A percentile compares a stretch with the other conserved stretches of the same genome.
Conservation (phyloP, 2,113 vertebrate species). For the Xiphias gladius region DNA sequence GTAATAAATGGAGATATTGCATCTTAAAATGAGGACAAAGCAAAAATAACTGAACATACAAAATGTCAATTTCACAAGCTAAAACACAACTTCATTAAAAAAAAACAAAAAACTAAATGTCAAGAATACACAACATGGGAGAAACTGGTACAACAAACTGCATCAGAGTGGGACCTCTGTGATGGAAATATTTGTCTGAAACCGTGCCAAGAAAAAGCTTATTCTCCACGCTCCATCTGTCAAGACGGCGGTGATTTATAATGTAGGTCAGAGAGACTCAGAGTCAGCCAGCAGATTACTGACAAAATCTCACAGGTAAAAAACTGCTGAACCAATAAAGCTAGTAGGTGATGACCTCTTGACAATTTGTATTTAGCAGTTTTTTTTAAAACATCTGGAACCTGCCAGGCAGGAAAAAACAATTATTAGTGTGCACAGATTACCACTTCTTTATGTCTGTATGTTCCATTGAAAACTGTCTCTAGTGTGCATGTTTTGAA, state of each 20-base stretch:
- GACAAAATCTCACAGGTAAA: conserved; percentile 31
- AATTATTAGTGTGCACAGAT: background rate
- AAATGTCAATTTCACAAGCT: background rate
- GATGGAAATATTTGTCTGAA: conserved; percentile 48
- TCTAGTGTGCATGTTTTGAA: no score
- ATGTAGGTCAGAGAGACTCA: conserved; percentile 62
- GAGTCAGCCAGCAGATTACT: conserved; percentile 50
- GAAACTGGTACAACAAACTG: conserved; percentile 3
- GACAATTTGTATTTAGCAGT: background rate
- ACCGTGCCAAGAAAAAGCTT: conserved; percentile 63
- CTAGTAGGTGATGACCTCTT: background rate
- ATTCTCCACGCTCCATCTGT: conserved; percentile 63
- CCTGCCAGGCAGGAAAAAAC: background rate
- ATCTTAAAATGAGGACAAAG: background rate
- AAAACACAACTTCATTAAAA: background rate
- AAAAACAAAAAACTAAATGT: background rate
- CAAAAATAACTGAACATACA: background rate
- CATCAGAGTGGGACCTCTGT: conserved; percentile 19
- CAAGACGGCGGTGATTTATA: conserved; percentile 37
- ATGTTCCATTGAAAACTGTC: background rate
- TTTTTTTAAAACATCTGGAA: background rate
- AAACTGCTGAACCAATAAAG: background rate
- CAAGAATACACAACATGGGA: background rate
- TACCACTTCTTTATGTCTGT: background rate
- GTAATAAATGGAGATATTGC: background rate